Evolutionary conservation across 1,140 invertebrate genomes (phyloP).

Genomic region (Cotesia vestalis): DNA sequence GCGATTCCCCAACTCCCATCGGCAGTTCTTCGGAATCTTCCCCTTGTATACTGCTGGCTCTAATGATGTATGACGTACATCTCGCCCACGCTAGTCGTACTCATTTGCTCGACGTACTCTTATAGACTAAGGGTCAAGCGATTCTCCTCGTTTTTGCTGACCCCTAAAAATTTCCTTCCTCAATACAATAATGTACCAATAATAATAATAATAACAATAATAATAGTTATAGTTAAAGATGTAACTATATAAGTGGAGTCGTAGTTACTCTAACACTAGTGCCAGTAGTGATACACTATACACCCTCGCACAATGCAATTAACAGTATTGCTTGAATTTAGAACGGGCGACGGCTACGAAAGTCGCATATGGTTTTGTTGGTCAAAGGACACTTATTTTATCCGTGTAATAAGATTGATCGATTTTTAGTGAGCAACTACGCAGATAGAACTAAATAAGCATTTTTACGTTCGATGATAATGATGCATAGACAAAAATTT

Average conservation of each 20-base stretch:
- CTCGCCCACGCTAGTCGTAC: conserved; percentile 41
- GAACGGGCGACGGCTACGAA: not conserved
- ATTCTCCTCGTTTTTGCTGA: conserved; percentile 42
- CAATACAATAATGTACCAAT: no score
- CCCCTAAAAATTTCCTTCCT: conserved; percentile 36
- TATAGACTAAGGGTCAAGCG: conserved; percentile 50
- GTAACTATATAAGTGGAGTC: not conserved
- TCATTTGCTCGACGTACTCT: conserved; percentile 36
- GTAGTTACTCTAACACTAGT: not conserved
- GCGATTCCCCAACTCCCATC: conserved; percentile 54
- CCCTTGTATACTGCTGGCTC: conserved; percentile 36
- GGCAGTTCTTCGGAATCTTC: conserved; percentile 36
- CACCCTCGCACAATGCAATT: conserved; percentile 52
- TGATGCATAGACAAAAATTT: not conserved
- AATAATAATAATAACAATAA: no score
- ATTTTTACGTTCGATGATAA: not conserved
- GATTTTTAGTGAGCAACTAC: not conserved
- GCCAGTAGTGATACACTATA: not conserved
- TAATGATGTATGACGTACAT: conserved; percentile 58
- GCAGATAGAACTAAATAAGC: no score
- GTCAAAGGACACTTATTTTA: not conserved
- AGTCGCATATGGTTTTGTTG: conserved; percentile 30
- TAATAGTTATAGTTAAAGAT: no score
- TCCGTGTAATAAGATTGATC: not conserved
- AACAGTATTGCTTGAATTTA: conserved; percentile 52